phyloP scores from a whole-genome alignment of 2,113 vertebrate species.

The Oreochromis spilurus region DNA sequence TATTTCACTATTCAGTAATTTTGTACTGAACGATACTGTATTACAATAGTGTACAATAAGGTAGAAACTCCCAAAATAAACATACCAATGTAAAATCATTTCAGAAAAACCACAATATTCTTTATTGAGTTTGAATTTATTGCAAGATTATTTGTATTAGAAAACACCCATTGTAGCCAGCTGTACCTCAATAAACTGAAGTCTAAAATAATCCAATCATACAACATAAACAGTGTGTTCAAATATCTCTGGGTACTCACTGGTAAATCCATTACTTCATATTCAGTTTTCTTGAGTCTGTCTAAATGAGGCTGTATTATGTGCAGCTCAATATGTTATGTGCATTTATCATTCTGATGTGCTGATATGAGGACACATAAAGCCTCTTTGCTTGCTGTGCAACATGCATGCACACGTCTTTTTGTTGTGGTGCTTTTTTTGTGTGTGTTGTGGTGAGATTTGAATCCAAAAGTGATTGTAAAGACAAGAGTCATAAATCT shows the following conservation, averaged over 20 bases:
- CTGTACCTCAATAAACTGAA: not conserved
- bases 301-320: slow-evolving; percentile 23
- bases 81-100: not conserved
- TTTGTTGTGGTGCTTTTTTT: not conserved
- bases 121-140: not conserved
- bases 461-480: slow-evolving; percentile 59
- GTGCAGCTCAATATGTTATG: slow-evolving; percentile 7
- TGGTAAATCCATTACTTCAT: slow-evolving; percentile 22
- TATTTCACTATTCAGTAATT: not conserved
- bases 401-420: slow-evolving; percentile 3
- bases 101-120: not conserved
- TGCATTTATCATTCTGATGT: slow-evolving; percentile 46
- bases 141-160: not conserved
- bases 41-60: rapidly evolving
- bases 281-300: slow-evolving; percentile 17
- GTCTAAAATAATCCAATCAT: slow-evolving; percentile 2
- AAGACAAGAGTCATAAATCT: slow-evolving; percentile 64
- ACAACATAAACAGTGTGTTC: not conserved
- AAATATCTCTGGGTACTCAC: not conserved
- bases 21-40: not conserved
- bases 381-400: not conserved
- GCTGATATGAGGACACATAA: slow-evolving; percentile 8
- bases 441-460: slow-evolving; percentile 18
- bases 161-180: not conserved
- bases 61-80: not conserved